Conservation (phyloP, 2,797 vertebrate species). For the Propithecus perrieri region DNA sequence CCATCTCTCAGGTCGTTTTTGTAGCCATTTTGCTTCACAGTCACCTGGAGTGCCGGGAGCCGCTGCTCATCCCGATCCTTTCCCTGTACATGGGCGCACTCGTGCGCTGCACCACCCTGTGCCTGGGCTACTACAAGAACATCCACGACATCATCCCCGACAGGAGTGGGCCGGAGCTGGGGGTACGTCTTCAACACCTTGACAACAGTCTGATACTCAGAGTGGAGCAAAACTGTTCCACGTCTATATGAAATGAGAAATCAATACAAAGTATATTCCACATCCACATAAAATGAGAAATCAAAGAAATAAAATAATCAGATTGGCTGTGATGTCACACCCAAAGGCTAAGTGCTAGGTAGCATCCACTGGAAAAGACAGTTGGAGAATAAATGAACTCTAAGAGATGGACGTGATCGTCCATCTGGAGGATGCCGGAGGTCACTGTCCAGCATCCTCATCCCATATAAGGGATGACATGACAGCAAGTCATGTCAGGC, state of each 20-base stretch:
- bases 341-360: neutral
- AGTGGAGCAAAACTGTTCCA: neutral
- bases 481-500: neutral
- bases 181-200: constrained; percentile 86
- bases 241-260: neutral
- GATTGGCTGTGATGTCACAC: rapidly evolving
- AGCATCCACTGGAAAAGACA: neutral
- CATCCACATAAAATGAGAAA: neutral
- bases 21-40: constrained; percentile 98
- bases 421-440: no score
- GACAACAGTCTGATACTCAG: neutral
- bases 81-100: constrained; percentile 98
- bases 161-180: constrained; percentile 93
- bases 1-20: constrained; percentile 92
- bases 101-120: constrained; percentile 95
- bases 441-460: neutral
- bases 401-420: neutral
- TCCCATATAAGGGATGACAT: no score
- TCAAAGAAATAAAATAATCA: neutral
- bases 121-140: constrained; percentile 97
- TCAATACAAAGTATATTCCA: neutral
- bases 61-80: constrained; percentile 96
- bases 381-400: neutral
- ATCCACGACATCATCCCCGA: constrained; percentile 96
- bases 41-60: constrained; percentile 96